phyloP scores from a whole-genome alignment of 2,888 invertebrate species.

The Rugalucina vietnamica region DNA sequence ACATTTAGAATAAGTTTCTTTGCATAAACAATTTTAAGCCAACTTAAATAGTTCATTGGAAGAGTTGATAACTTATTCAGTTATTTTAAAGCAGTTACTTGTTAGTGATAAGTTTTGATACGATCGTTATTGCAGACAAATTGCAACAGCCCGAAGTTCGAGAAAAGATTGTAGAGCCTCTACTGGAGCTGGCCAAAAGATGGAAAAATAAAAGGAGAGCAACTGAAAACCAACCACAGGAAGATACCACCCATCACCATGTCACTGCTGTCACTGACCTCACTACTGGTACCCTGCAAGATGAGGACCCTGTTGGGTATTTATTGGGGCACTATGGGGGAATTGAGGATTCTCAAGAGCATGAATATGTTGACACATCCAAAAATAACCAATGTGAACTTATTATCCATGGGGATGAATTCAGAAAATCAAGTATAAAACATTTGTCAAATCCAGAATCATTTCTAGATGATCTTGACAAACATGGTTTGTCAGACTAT shows the following conservation, averaged over 20 bases:
- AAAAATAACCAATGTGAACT: background rate
- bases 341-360: background rate
- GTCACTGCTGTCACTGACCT: background rate
- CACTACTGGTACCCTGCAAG: background rate
- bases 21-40: no score
- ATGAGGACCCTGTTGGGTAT: conserved; percentile 25
- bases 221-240: background rate
- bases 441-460: conserved; percentile 28
- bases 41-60: no score
- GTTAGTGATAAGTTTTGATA: no score
- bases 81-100: no score
- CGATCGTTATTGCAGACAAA: background rate
- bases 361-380: background rate
- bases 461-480: conserved; percentile 16
- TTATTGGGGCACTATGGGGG: background rate
- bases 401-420: background rate
- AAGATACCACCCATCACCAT: background rate
- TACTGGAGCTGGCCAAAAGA: conserved; percentile 31
- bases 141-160: background rate
- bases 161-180: conserved; percentile 32
- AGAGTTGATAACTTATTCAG: no score
- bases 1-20: no score
- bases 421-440: conserved; percentile 17
- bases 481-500: background rate
- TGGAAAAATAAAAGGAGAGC: conserved; percentile 14